A percentile compares a stretch with the other conserved stretches of the same genome.
These are phyloP conservation scores for Acleris holmiana DNA, from an alignment of 2,888 invertebrate species.

Conservation along the genomic window DNA sequence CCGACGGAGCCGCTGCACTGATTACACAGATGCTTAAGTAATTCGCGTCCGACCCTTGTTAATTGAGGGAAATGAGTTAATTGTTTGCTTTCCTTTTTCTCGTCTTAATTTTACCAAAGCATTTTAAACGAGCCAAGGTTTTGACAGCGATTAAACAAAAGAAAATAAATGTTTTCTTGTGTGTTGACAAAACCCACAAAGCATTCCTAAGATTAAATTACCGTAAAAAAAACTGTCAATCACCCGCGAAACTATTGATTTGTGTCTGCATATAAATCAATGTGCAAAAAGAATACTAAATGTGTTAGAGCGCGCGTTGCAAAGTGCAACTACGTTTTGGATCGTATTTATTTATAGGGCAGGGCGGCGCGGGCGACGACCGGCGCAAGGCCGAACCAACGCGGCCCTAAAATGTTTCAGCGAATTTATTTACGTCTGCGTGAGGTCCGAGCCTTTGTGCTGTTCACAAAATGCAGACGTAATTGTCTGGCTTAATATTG, in stretches of 20 bases:
- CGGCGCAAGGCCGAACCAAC: conserved; percentile 50
- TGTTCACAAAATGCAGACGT: conserved; percentile 31
- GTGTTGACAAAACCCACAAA: not conserved
- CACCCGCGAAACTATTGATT: conserved; percentile 17
- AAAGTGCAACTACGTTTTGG: conserved; percentile 67
- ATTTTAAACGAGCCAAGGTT: conserved; percentile 7
- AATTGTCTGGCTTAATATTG: conserved; percentile 25
- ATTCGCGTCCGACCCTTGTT: conserved; percentile 71
- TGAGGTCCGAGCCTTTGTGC: conserved; percentile 35
- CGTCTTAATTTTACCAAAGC: conserved; percentile 19
- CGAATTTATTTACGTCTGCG: conserved; percentile 36
- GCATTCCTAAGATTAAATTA: not conserved
- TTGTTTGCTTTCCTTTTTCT: conserved; percentile 74
- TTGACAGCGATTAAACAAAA: too few species aligned
- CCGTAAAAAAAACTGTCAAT: not conserved
- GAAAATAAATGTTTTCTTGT: not conserved
- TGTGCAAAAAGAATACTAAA: conserved; percentile 57
- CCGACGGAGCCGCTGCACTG: conserved; percentile 49
- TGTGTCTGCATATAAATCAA: conserved; percentile 43
- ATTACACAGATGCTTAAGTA: conserved; percentile 74
- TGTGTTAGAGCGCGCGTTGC: conserved; percentile 37
- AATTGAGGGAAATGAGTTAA: conserved; percentile 78
- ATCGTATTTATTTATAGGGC: conserved; percentile 76
- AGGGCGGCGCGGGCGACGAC: conserved; percentile 50
- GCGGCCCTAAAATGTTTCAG: conserved; percentile 40